These are phyloP conservation scores for Gallinago stenura DNA, from an alignment of 2,797 vertebrate species.

Conservation along the genomic window DNA sequence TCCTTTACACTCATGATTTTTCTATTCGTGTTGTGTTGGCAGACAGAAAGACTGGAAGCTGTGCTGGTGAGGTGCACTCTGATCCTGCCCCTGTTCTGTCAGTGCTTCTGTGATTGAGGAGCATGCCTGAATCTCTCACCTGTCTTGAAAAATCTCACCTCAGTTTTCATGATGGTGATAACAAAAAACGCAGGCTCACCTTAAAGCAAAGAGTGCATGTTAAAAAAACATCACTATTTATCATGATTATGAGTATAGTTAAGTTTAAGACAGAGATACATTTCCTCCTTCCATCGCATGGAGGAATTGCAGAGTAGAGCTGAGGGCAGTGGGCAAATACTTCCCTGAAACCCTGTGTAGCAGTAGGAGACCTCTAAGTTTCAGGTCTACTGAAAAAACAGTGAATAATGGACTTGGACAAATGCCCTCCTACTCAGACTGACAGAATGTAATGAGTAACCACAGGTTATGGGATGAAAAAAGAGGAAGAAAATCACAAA, in stretches of 20 bases:
- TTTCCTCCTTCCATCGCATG: neutral
- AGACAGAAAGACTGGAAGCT: neutral
- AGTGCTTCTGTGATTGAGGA: neutral
- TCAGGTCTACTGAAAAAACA: neutral
- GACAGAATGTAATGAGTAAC: slow-evolving; percentile 1
- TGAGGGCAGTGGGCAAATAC: neutral
- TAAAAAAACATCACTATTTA: neutral
- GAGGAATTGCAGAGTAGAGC: neutral
- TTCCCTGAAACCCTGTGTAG: neutral
- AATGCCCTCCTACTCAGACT: neutral
- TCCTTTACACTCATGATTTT: fast-evolving
- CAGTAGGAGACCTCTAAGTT: neutral
- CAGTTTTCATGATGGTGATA: neutral
- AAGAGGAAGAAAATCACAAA: neutral
- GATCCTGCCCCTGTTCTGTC: neutral
- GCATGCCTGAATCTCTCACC: fast-evolving
- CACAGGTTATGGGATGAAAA: neutral
- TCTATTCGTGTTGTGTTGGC: neutral
- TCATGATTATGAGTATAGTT: neutral
- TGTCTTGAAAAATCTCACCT: neutral
- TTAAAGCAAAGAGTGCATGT: neutral
- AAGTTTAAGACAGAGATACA: neutral
- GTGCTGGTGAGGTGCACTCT: fast-evolving
- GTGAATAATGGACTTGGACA: slow-evolving; percentile 12
- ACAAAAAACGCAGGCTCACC: neutral